Base-by-base conservation (phyloP, 1,140 invertebrate species). In the Sycobia sp. region DNA sequence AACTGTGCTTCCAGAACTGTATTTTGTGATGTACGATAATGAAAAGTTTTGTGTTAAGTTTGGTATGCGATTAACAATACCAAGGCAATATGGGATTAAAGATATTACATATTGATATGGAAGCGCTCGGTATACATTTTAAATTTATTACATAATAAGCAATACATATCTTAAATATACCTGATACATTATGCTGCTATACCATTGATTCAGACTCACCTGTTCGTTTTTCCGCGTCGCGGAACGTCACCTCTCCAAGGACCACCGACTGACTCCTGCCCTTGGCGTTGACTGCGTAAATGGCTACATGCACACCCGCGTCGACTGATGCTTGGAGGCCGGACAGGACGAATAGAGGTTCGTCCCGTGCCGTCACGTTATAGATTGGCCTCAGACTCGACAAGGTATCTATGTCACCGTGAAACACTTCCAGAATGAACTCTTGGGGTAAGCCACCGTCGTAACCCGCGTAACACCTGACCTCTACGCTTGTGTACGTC, bases 381-480 rank as follows among this genome's bases (percentile, higher is more conserved):
- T 86, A 87, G 25, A 87, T 78, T 13, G 86, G 86, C 56, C 80
- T 73, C 25, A 71, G 71, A 61, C 60, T 74, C 5, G 71, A 29
- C 38, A 77, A 46, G 29, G 74, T 76, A 49, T 76, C 67, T 78
- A 86, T 61, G 79, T 84, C 54, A 78, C 83, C 65, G 85, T 85
- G 78, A 80, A 89, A 92, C 9, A 93, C 84, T 76, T 93, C 90
- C n/a, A 93, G 83, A 20, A 91, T 77, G 75, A 93, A 93, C 65
- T 84, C 83, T 79, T 94, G 92, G 23, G 90, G 88, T 53, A 93
- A 84, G 44, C 92, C 92, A n/a, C 92, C 92, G 76, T 93, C 91
- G 77, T 91, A 92, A 25, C 90, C 91, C 9, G 90, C 79, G 61
- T 88, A 83, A 74, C 92, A 94, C 49, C 77, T 83, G 18, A 94